Conservation (phyloP, 2,888 invertebrate genomes). For the Apamea epomidion region DNA sequence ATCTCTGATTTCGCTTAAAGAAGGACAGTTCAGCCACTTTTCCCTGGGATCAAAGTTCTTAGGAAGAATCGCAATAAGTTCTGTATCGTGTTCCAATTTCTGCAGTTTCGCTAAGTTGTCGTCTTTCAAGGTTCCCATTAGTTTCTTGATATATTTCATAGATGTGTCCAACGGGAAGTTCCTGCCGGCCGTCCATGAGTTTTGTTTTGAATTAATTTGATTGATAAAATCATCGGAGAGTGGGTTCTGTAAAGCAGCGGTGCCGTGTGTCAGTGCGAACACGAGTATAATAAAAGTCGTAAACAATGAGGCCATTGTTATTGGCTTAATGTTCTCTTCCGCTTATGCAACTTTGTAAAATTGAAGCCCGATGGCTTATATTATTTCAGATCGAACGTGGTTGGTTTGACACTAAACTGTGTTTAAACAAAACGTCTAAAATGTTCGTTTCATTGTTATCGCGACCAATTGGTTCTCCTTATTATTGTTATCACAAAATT, state of each 20-base stretch:
- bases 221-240: slow-evolving; percentile 93
- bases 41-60: slow-evolving; percentile 95
- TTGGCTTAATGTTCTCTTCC: slow-evolving; percentile 65
- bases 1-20: slow-evolving; percentile 95
- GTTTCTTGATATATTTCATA: slow-evolving; percentile 90
- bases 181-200: slow-evolving; percentile 95
- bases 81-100: slow-evolving; percentile 77
- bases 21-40: slow-evolving; percentile 96
- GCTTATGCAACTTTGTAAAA: slow-evolving; percentile 24
- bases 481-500: slow-evolving; percentile 22
- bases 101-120: slow-evolving; percentile 86
- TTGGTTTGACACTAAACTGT: background rate
- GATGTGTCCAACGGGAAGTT: slow-evolving; percentile 93
- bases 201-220: slow-evolving; percentile 92
- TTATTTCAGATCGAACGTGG: slow-evolving; percentile 5
- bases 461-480: background rate
- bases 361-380: background rate
- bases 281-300: slow-evolving; percentile 72
- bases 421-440: background rate
- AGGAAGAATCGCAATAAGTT: slow-evolving; percentile 90
- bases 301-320: slow-evolving; percentile 76
- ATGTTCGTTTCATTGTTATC: slow-evolving; percentile 7
- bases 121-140: slow-evolving; percentile 94
- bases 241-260: slow-evolving; percentile 81
- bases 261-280: slow-evolving; percentile 70